A percentile compares a stretch with the other conserved stretches of the same genome.
Evolutionary conservation across 2,888 invertebrate genomes (phyloP).

Genomic region (Microctonus aethiopoides): DNA sequence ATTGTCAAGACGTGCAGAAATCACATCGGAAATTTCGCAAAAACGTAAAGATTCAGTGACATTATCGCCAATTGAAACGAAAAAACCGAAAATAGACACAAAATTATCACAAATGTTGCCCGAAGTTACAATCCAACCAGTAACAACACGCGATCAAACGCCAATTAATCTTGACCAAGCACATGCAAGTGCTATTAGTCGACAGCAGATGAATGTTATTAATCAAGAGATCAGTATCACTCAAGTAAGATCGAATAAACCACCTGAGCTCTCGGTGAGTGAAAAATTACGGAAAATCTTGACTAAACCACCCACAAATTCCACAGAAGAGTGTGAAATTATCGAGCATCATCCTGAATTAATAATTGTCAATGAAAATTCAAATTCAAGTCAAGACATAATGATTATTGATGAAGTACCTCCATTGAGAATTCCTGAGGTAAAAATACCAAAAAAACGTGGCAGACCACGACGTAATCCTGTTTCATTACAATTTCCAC

Average conservation of each 20-base stretch:
- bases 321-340: constrained; percentile 60
- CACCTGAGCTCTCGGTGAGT: constrained; percentile 47
- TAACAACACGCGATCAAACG: constrained; percentile 45
- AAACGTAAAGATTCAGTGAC: constrained; percentile 59
- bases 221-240: constrained; percentile 64
- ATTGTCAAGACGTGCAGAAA: constrained; percentile 42
- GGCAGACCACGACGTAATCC: constrained; percentile 61
- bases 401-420: constrained; percentile 66
- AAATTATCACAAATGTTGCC: constrained; percentile 60
- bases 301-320: constrained; percentile 42
- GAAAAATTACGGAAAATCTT: constrained; percentile 58
- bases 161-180: constrained; percentile 46
- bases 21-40: constrained; percentile 41
- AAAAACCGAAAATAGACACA: constrained; percentile 59
- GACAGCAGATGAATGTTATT: constrained; percentile 60
- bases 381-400: constrained; percentile 65
- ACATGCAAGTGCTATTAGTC: constrained; percentile 51
- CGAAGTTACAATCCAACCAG: constrained; percentile 62
- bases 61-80: constrained; percentile 58
- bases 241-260: constrained; percentile 50
- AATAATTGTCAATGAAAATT: constrained; percentile 65
- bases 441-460: constrained; percentile 59
- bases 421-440: constrained; percentile 49
- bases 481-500: constrained; percentile 32
- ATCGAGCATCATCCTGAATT: constrained; percentile 63